Conservation (phyloP, 2,888 invertebrate genomes). For the Panzeria rudis region DNA sequence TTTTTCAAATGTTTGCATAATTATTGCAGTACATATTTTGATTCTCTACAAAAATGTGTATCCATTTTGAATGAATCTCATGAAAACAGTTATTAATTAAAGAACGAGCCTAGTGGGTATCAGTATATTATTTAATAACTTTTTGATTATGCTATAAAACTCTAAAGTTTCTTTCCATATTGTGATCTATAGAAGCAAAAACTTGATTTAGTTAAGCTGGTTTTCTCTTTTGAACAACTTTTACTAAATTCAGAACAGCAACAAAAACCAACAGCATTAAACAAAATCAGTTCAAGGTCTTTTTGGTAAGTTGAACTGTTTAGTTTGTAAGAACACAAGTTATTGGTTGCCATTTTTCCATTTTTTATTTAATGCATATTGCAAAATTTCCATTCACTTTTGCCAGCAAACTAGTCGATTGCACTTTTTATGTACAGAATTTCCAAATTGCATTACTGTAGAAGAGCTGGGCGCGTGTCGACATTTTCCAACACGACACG, state of each 20-base stretch:
- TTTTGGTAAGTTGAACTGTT: conserved; percentile 60
- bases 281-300: conserved; percentile 67
- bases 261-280: conserved; percentile 35
- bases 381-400: not conserved
- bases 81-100: not conserved
- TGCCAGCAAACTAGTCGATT: not conserved
- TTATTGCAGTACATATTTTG: conserved; percentile 10
- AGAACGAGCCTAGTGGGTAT: not conserved
- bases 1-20: conserved; percentile 9
- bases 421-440: not conserved
- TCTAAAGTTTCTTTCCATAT: conserved; percentile 36
- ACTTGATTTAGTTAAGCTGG: conserved; percentile 20
- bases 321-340: not conserved
- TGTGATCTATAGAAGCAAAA: conserved; percentile 6
- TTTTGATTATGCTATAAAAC: conserved; percentile 36
- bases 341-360: not conserved
- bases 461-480: no score
- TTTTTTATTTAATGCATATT: not conserved
- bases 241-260: conserved; percentile 13
- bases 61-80: not conserved
- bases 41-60: not conserved
- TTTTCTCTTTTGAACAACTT: conserved; percentile 29
- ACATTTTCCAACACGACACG: no score
- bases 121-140: conserved; percentile 17
- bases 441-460: not conserved